Base-by-base conservation (phyloP, 2,797 vertebrate species). In the Parambassis ranga region DNA sequence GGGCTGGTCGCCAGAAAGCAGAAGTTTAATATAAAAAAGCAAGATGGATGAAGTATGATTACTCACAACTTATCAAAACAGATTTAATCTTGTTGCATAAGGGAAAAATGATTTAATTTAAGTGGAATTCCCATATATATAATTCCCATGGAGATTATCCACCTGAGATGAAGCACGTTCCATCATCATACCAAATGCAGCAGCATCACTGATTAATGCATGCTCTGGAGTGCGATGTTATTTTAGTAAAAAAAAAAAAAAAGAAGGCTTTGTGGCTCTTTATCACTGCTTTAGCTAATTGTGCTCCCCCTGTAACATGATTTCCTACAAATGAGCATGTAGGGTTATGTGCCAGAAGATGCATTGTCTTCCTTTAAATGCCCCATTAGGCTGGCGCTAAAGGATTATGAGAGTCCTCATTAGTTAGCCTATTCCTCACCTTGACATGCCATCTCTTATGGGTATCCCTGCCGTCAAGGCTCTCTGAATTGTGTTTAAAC, bases 321-420 rank as follows among this genome's bases (percentile, higher is more conserved):
- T 91, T 93, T 89, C 84, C 84, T 89, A 91, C 89, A 94, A 94
- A 94, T 91, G 87, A 93, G 87, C 80, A 87, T 75, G 86, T 89
- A 88, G 84, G 80, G 87, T 84, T 89, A 83, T 81, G 85, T 85
- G 79, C 71, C 67, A 79, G 77, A 90, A 90, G 89, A 91, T 89
- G 89, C 88, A 92, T 92, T 88, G 89, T 90, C 92, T 91, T 87
- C 75, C 79, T 84, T 90, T 91, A 90, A 92, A 92, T 90, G 92
- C 86, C 88, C 90, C 90, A 93, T 93, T 92, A 92, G 86, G 86
- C 82, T 65, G 16, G 68, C 89, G 85, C 84, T 87, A 92, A 87
- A 90, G 89, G 89, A 92, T 92, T 91, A 90, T 90, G 88, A 87
- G 87, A 77, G 84, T 88, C 74, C 89, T 92, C 91, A 90, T 93